Evolutionary conservation across 2,888 invertebrate species (phyloP).

Genomic region (Lobophora halterata): DNA sequence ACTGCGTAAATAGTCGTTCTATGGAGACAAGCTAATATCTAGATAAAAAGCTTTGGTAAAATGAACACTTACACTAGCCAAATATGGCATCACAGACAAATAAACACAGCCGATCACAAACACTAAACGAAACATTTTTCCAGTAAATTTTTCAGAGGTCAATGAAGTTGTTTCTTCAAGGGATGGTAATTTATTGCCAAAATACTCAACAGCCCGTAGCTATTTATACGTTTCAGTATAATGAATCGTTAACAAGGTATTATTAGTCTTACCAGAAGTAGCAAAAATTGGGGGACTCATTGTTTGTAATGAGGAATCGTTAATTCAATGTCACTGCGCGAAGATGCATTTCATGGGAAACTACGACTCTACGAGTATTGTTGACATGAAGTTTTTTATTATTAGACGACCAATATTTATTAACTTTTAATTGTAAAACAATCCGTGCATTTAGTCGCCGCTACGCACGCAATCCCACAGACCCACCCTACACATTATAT

Average conservation of each 20-base stretch:
- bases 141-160: not conserved
- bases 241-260: constrained; percentile 14
- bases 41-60: too few relatives aligned
- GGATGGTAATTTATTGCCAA: constrained; percentile 23
- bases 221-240: constrained; percentile 34
- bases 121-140: constrained; percentile 44
- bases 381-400: too few relatives aligned
- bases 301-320: constrained; percentile 15
- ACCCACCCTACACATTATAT: too few relatives aligned
- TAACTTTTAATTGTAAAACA: too few relatives aligned
- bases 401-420: too few relatives aligned
- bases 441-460: too few relatives aligned
- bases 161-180: constrained; percentile 14
- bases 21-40: too few relatives aligned
- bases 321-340: constrained; percentile 9
- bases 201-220: constrained; percentile 22
- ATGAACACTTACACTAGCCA: constrained; percentile 44
- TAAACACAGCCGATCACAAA: constrained; percentile 39
- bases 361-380: too few relatives aligned
- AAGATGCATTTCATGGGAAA: constrained; percentile 17
- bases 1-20: too few relatives aligned
- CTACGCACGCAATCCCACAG: too few relatives aligned
- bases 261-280: constrained; percentile 19
- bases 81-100: constrained; percentile 39
- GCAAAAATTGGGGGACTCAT: constrained; percentile 19